Percentiles rank a stretch among this genome's conserved stretches.
Conservation (phyloP, 2,888 invertebrate species). For the Lymantria dispar region DNA sequence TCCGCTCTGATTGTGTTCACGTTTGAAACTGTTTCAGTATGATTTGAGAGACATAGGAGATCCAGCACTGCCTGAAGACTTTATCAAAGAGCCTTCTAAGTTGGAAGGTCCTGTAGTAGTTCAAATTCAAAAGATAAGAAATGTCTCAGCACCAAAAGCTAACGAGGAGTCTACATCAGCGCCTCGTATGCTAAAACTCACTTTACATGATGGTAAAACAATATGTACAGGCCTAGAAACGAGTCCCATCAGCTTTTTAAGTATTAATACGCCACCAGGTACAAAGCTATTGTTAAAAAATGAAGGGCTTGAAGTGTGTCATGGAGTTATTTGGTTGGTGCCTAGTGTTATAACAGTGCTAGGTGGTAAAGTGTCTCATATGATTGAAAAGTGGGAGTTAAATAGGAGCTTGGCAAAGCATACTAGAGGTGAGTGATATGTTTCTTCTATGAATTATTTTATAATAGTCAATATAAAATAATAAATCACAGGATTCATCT, state of each 20-base stretch:
- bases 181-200: slow-evolving; percentile 92
- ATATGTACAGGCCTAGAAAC: slow-evolving; percentile 90
- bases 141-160: slow-evolving; percentile 94
- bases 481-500: too few relatives aligned
- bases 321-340: slow-evolving; percentile 88
- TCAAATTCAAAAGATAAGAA: slow-evolving; percentile 94
- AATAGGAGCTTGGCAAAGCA: slow-evolving; percentile 85
- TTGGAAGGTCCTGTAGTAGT: slow-evolving; percentile 86
- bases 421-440: slow-evolving; percentile 70
- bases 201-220: slow-evolving; percentile 92
- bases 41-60: slow-evolving; percentile 93
- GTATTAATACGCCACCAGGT: slow-evolving; percentile 94
- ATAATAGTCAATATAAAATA: too few relatives aligned
- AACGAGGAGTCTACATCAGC: slow-evolving; percentile 92
- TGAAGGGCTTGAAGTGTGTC: slow-evolving; percentile 81
- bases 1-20: slow-evolving; percentile 23
- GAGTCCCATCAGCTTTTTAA: slow-evolving; percentile 86
- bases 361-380: slow-evolving; percentile 91
- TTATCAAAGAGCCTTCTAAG: slow-evolving; percentile 81
- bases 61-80: slow-evolving; percentile 86
- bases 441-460: neutral
- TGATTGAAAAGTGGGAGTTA: slow-evolving; percentile 95
- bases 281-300: slow-evolving; percentile 86
- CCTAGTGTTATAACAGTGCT: slow-evolving; percentile 86
- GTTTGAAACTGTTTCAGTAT: slow-evolving; percentile 64